A percentile compares a stretch with the other conserved stretches of the same genome.
Conservation (phyloP, 2,888 invertebrate species). For the Graphium colonna region DNA sequence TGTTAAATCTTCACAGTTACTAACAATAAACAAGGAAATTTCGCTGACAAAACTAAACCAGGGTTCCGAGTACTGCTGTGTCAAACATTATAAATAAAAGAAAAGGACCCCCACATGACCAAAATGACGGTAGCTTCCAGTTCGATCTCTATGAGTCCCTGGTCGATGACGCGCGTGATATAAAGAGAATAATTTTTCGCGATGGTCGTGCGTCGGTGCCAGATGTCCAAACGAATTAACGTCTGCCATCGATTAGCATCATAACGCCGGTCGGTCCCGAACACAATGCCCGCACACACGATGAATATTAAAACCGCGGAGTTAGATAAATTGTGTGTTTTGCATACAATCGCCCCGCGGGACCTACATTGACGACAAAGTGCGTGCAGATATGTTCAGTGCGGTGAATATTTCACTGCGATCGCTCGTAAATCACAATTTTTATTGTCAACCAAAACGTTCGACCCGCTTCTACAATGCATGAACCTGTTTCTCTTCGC, state of each 20-base stretch:
- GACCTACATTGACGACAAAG: constrained; percentile 38
- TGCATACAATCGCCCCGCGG: constrained; percentile 60
- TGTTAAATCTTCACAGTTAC: too few species aligned
- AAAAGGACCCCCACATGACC: too few species aligned
- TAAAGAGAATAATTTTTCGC: background rate
- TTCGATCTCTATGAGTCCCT: background rate
- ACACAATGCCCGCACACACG: constrained; percentile 29
- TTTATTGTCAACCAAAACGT: constrained; percentile 36
- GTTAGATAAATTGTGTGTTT: constrained; percentile 48
- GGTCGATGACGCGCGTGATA: background rate
- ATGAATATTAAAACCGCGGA: constrained; percentile 40
- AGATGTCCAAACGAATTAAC: constrained; percentile 12
- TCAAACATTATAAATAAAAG: too few species aligned
- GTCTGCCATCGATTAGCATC: constrained; percentile 9
- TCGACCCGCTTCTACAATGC: constrained; percentile 28
- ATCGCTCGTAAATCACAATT: constrained; percentile 27
- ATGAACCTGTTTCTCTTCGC: background rate
- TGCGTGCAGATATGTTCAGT: constrained; percentile 61
- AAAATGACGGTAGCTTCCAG: background rate
- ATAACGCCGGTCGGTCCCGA: constrained; percentile 20
- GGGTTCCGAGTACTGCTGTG: too few species aligned
- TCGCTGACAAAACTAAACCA: too few species aligned
- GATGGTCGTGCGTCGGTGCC: background rate
- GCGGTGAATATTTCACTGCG: constrained; percentile 30
- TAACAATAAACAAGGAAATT: too few species aligned